Conservation (phyloP, 2,113 vertebrate species). For the Rhagologus leucostigma region DNA sequence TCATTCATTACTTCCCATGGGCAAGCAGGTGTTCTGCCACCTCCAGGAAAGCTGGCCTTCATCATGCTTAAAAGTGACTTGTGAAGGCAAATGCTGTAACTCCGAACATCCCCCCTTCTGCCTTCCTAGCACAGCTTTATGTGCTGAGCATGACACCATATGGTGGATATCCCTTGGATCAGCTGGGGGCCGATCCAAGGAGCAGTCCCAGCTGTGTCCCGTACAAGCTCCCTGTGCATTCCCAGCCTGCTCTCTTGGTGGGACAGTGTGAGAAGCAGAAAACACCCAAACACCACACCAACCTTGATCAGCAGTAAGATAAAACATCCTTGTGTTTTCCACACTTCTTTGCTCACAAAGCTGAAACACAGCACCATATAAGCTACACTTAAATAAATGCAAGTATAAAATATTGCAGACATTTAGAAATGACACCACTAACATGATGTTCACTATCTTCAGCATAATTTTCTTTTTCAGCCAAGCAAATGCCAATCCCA, state of each 20-base stretch:
- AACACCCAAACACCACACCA: background rate
- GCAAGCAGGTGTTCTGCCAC: background rate
- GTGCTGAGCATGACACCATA: background rate
- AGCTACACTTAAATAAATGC: background rate
- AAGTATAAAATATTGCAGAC: background rate
- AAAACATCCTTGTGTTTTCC: background rate
- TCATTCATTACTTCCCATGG: background rate
- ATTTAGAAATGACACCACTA: background rate
- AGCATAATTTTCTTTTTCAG: background rate
- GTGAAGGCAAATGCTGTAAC: background rate
- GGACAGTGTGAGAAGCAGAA: background rate
- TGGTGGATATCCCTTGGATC: background rate
- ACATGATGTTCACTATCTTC: background rate
- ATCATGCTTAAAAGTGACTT: rapidly evolving
- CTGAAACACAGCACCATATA: background rate
- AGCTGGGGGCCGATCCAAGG: background rate
- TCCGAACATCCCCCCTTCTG: rapidly evolving
- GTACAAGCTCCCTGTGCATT: background rate
- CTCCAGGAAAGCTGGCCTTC: background rate
- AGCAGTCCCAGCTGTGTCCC: background rate
- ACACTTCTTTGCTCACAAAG: background rate
- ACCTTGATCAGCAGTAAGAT: background rate
- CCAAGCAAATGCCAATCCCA: background rate
- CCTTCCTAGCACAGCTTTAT: background rate
- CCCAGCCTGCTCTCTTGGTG: background rate